Conservation (phyloP, 2,888 invertebrate genomes). For the Lepas anatifera region DNA sequence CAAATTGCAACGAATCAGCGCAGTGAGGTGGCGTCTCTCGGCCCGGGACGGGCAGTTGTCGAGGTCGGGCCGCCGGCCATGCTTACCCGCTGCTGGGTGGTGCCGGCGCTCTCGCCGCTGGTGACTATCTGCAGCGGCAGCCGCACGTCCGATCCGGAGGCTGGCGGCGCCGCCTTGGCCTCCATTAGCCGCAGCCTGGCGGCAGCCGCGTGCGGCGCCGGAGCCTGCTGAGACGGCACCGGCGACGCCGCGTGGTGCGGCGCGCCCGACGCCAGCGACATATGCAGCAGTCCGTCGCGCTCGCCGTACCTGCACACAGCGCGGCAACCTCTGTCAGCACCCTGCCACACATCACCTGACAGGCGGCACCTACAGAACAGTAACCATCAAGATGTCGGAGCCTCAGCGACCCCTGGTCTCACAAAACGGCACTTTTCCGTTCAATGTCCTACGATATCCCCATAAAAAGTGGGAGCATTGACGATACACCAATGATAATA, state of each 20-base stretch:
- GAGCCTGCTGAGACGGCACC: background rate
- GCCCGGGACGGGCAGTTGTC: too few relatives aligned
- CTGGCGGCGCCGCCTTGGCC: background rate
- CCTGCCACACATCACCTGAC: too few relatives aligned
- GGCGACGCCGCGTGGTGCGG: background rate
- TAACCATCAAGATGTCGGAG: too few relatives aligned
- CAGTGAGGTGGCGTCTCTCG: too few relatives aligned
- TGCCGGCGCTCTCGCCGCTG: background rate
- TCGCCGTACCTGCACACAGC: background rate
- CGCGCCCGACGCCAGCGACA: background rate
- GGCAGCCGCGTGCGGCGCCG: background rate
- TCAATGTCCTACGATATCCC: too few relatives aligned
- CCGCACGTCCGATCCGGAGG: background rate
- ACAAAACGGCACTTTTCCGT: too few relatives aligned
- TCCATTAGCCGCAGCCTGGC: background rate
- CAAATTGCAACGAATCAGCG: too few relatives aligned
- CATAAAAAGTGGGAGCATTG: too few relatives aligned
- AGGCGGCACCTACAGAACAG: too few relatives aligned
- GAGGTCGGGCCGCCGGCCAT: background rate
- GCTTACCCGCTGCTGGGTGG: background rate
- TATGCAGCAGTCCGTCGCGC: background rate
- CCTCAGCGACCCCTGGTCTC: too few relatives aligned
- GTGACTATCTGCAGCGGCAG: conserved; percentile 13
- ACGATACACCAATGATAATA: too few relatives aligned
- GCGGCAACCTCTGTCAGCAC: too few relatives aligned